phyloP scores from a whole-genome alignment of 2,888 invertebrate species.

The Scaptomyza reducta region DNA sequence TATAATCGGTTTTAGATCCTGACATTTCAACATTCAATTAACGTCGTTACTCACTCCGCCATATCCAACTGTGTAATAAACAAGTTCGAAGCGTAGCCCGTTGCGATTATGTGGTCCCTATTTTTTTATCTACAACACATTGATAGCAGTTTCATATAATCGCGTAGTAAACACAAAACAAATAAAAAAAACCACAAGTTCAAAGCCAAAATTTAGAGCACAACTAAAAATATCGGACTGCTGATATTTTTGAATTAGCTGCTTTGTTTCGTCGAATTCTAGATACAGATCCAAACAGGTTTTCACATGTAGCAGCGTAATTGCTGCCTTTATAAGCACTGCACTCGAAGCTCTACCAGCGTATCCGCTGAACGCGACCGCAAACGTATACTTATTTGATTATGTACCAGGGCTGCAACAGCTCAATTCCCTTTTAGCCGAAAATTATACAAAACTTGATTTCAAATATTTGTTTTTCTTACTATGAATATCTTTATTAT shows the following conservation, averaged over 20 bases:
- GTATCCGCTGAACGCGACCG: neutral
- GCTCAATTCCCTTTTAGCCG: too few species aligned
- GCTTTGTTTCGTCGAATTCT: conserved; percentile 18
- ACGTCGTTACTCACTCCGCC: conserved; percentile 39
- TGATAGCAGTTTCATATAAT: conserved; percentile 32
- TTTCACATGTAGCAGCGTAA: neutral
- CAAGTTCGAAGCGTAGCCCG: conserved; percentile 2
- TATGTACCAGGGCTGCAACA: conserved; percentile 27
- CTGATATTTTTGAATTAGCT: conserved; percentile 39
- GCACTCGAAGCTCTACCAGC: conserved; percentile 12
- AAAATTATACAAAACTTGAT: neutral
- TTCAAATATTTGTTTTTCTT: neutral
- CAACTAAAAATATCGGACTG: conserved; percentile 20
- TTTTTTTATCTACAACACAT: conserved; percentile 48
- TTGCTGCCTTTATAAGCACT: conserved; percentile 16
- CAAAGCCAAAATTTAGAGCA: neutral
- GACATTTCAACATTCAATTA: neutral
- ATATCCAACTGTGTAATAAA: conserved; percentile 34
- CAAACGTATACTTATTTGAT: neutral
- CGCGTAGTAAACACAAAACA: conserved; percentile 7
- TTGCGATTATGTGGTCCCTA: neutral
- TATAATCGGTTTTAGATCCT: neutral
- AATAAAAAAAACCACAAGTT: neutral
- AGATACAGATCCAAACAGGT: neutral
- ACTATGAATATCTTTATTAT: neutral